Evolutionary conservation across 1,140 invertebrate species (phyloP).

Genomic region (Drosophila sproati): DNA sequence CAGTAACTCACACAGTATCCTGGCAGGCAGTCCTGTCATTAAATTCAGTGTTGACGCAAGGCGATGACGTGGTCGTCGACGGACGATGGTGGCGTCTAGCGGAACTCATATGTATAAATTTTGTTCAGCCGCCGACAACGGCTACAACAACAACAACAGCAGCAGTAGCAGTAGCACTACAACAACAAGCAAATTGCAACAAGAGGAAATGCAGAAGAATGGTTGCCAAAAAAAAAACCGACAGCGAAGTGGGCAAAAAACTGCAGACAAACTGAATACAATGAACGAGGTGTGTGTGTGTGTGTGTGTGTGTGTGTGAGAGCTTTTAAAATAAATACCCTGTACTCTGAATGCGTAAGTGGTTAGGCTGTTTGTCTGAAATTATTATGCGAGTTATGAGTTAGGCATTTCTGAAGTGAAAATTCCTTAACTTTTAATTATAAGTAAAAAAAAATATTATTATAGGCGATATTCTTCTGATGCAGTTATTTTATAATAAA

Average conservation of each 20-base stretch:
- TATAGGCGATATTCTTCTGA: too few relatives aligned
- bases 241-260: conserved; percentile 15
- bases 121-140: conserved; percentile 28
- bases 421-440: not conserved
- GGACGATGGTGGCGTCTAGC: conserved; percentile 40
- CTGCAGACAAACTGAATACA: conserved; percentile 27
- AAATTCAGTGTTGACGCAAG: conserved; percentile 70
- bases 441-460: not conserved
- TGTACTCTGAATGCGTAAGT: not conserved
- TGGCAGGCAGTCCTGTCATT: conserved; percentile 47
- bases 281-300: conserved; percentile 3
- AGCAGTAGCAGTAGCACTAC: conserved; percentile 26
- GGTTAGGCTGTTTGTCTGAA: not conserved
- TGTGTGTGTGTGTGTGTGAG: not conserved
- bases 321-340: conserved; percentile 17
- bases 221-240: conserved; percentile 38
- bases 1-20: conserved; percentile 1
- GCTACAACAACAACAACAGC: conserved; percentile 16
- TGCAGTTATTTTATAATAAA: too few relatives aligned
- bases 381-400: not conserved
- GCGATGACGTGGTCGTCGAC: conserved; percentile 18
- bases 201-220: conserved; percentile 60
- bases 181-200: conserved; percentile 47
- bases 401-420: not conserved
- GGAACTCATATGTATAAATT: conserved; percentile 61